Evolutionary conservation across 2,888 invertebrate species (phyloP).

Genomic region (Creontiades dilutus): DNA sequence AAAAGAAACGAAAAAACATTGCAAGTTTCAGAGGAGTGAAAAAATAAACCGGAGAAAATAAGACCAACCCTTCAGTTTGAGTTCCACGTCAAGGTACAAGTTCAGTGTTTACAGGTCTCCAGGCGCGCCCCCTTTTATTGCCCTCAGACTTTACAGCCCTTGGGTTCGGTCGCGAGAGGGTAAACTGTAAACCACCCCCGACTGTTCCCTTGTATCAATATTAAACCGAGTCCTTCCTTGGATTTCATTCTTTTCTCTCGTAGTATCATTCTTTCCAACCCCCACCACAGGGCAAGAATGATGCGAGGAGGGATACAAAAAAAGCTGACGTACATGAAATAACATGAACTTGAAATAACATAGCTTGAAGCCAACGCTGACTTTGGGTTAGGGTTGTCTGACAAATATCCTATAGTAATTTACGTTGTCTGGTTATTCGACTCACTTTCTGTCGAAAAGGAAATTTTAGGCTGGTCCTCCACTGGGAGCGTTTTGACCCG

Average conservation of each 20-base stretch:
- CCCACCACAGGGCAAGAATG: background rate
- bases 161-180: slow-evolving; percentile 15
- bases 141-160: slow-evolving; percentile 44
- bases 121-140: slow-evolving; percentile 46
- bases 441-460: no score
- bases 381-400: no score
- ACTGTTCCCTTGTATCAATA: slow-evolving; percentile 52
- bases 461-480: no score
- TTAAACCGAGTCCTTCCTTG: slow-evolving; percentile 23
- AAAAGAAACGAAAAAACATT: background rate
- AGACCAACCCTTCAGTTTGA: slow-evolving; percentile 8
- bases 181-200: slow-evolving; percentile 51
- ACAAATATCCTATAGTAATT: no score
- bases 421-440: no score
- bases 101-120: slow-evolving; percentile 59
- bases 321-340: no score
- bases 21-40: slow-evolving; percentile 58
- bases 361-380: no score
- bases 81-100: slow-evolving; percentile 51
- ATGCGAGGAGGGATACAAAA: background rate
- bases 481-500: no score
- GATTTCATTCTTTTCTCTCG: slow-evolving; percentile 43
- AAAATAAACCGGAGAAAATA: slow-evolving; percentile 46
- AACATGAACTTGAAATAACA: no score
- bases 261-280: background rate